Evolutionary conservation across 2,888 invertebrate genomes (phyloP), one percentile per base, ranked within the genome.

Genomic region (Idaea aversata): DNA sequence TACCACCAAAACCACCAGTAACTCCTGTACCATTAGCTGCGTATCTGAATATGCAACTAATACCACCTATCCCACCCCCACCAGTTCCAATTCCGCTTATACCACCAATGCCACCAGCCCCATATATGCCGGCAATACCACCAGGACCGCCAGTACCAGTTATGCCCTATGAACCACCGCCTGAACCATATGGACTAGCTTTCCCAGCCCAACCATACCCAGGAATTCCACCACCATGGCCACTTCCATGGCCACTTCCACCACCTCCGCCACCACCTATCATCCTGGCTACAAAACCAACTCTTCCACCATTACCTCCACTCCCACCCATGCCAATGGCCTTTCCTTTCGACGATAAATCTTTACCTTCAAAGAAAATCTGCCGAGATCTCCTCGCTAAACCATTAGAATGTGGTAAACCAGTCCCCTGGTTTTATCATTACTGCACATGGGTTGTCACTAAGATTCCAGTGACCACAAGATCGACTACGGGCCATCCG

Each of bases 351-450:
- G 47, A 47, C 47, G 7, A 47, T 10, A 47, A 5, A 13, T 10
- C 47, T 47, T 10, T 83, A 34, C 83, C 84, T 0, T 65, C 80
- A 0, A 80, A 73, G 64, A 71, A 79, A 65, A 75, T 77, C 16
- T 84, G 83, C 25, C 75, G 64, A 15, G 68, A 79, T 4, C 79
- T 75, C 15, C 63, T 80, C n/a, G 38, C 67, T 0, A 64, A 72
- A 25, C 66, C 77, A 13, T 34, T 75, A 0, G 63, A 68, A 4
- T 76, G 75, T 0, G 79, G 73, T 65, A 25, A 71, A 6, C 81
- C 82, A 0, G 15, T 79, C 4, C 83, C 84, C 0, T 84, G 84
- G 83, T 84, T 83, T 84, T 83, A 80, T 61, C 80, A 79, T 57
- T 84, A 75, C 65, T 85, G 84, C 61, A 73, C 78, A 61, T 76